phyloP scores from a whole-genome alignment of 2,113 vertebrate genomes.

The Opisthocomus hoazin region DNA sequence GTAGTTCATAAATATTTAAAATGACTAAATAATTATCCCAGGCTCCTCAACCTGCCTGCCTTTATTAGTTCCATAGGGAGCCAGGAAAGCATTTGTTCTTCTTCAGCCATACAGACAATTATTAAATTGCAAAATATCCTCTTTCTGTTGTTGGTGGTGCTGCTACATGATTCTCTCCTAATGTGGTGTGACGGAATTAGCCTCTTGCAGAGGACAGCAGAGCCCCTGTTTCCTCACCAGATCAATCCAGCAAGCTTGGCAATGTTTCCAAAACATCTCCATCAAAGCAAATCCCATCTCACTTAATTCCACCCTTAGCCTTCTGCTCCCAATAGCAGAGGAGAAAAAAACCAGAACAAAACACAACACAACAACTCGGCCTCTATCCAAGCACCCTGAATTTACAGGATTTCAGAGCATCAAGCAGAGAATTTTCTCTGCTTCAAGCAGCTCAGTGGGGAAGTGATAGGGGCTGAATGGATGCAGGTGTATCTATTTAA shows the following conservation, averaged over 20 bases:
- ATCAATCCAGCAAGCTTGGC: background rate
- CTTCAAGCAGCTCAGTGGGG: background rate
- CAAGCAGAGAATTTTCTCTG: background rate
- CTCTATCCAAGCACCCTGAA: background rate
- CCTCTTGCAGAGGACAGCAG: background rate
- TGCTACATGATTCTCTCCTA: background rate
- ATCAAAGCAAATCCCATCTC: background rate
- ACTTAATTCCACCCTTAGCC: background rate
- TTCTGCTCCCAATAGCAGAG: background rate
- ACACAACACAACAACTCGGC: background rate
- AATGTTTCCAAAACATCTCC: slow-evolving; percentile 12
- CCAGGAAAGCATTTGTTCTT: slow-evolving; percentile 62
- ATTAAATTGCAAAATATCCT: slow-evolving; percentile 61
- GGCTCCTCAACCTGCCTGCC: slow-evolving; percentile 54
- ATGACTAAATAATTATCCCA: slow-evolving; percentile 75
- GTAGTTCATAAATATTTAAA: slow-evolving; percentile 78
- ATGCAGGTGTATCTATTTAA: slow-evolving; percentile 5
- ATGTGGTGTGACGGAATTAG: background rate
- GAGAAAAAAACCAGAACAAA: no score
- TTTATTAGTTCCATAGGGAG: slow-evolving; percentile 70
- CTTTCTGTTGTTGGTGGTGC: background rate
- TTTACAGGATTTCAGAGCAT: background rate
- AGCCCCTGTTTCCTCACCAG: background rate
- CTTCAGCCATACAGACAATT: slow-evolving; percentile 62
- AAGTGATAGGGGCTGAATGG: background rate